Base-by-base conservation (phyloP, 2,888 invertebrate species). In the Platycnemis pennipes region DNA sequence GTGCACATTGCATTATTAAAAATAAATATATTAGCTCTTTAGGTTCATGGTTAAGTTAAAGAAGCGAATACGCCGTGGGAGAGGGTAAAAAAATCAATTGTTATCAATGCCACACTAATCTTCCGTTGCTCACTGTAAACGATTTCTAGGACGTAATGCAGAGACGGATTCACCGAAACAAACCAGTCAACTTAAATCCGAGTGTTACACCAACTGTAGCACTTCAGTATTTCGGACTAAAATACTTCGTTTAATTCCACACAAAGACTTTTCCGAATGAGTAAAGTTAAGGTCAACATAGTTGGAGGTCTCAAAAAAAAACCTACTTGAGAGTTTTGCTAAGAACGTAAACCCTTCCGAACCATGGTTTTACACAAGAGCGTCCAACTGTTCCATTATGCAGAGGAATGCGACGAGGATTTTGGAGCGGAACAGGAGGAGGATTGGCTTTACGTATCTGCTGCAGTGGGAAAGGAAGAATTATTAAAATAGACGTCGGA, bases 331-430 rank as follows among this genome's bases (percentile, higher is more conserved):
- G 77, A 77, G 77, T 77, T 77, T 37, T 37, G 77, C 77, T 11
- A 77, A 77, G 77, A 77, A 37, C 37, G 31, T 37, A 37, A 37
- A 77, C 37, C 77, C 31, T 77, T 16, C 77, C 31, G 77, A 77
- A 13, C 77, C 31, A n/a, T 37, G 77, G 31, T 37, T 13, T 13
- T 13, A 11, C 11, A 77, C 77, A 37, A 77, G 37, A 77, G 26
- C 31, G 11, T 37, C 37, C 11, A 11, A 37, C 77, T 37, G 77
- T 37, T 37, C 77, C 77, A 77, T 77, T 77, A 77, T 77, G 37
- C 77, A 37, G 77, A 11, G 77, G 77, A 77, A 77, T 77, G 77
- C 77, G 37, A 37, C 31, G 77, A 77, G 77, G 77, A 77, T 77
- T 77, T 37, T 37, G 26, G 31, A 4, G 11, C 37, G 26, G 31